Percentiles rank a stretch among this genome's conserved stretches.
Evolutionary conservation across 2,888 invertebrate species (phyloP).

Genomic region (Phymatocera aterrima): DNA sequence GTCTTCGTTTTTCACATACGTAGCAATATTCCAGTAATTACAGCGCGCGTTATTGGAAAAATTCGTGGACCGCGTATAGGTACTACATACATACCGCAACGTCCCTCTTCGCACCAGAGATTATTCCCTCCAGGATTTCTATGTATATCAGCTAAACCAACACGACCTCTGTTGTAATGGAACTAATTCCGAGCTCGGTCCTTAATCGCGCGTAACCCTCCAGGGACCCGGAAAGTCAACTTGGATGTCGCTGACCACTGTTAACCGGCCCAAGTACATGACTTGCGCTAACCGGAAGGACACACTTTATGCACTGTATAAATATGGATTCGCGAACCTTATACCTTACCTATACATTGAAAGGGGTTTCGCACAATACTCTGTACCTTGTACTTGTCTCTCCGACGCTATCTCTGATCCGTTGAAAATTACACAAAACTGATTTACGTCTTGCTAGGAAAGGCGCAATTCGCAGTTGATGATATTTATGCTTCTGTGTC

Average conservation of each 20-base stretch:
- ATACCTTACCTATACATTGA: no score
- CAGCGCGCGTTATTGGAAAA: not conserved
- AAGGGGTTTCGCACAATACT: not conserved
- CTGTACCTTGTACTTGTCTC: no score
- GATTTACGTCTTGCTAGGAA: not conserved
- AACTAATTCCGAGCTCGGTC: conserved; percentile 22
- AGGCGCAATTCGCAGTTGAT: not conserved
- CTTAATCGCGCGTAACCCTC: conserved; percentile 20
- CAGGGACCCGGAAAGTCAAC: not conserved
- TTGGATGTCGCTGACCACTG: conserved; percentile 14
- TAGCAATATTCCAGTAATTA: not conserved
- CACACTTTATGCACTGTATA: conserved; percentile 13
- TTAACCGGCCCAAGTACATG: not conserved
- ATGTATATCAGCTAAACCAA: not conserved
- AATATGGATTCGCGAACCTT: not conserved
- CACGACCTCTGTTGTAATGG: not conserved
- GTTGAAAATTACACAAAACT: not conserved
- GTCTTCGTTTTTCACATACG: no score
- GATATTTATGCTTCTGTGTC: not conserved
- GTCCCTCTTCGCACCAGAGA: not conserved
- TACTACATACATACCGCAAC: no score
- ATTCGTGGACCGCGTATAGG: not conserved
- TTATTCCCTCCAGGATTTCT: not conserved
- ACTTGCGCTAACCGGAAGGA: not conserved
- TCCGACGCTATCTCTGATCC: no score